Evolutionary conservation across 2,113 vertebrate genomes (phyloP), one percentile per base, ranked within the genome.

Genomic region (Cyrtonyx montezumae): DNA sequence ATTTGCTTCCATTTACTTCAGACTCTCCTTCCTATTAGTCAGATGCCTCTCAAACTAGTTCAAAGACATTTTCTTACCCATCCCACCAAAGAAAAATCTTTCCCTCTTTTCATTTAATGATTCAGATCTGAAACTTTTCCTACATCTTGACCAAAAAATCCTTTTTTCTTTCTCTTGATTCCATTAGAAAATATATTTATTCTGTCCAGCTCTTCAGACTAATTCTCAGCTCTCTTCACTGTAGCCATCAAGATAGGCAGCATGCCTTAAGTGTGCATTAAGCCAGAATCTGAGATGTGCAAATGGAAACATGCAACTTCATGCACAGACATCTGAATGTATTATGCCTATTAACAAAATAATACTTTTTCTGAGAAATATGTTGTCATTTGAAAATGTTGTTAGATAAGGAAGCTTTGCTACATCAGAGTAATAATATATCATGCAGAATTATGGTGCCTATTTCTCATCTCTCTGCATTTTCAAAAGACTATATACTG

Each of bases 271-370:
- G 14, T 36, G 22, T 87, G 46, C 79, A 85, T 61, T 84, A 93
- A 87, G 25, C 26, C 49, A 90, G 46, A 74, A 13, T 66, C 13
- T 21, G 28, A 73, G 49, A 93, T 82, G 43, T 70, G 58, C 45
- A 89, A 89, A 84, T 89, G 75, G 37, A 92, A 93, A 92, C 46
- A 37, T 79, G 61, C 14, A 22, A 51, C 81, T 94, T 89, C 77
- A 48, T 34, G 59, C 55, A 49, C 71, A 87, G 59, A 30, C 9
- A 6, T 79, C 68, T 92, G 51, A 84, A 83, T 58, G 45, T 58
- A 56, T 94, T 91, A 87, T 61, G 70, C 42, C 46, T 36, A 67
- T 79, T 79, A 93, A 95, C 76, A 3, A 89, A 79, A 19, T 0
- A 0, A 18, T 80, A 42, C 26, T 77, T 46, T 62, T 65, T 74